phyloP scores from a whole-genome alignment of 2,797 vertebrate genomes.

The Pterois miles region DNA sequence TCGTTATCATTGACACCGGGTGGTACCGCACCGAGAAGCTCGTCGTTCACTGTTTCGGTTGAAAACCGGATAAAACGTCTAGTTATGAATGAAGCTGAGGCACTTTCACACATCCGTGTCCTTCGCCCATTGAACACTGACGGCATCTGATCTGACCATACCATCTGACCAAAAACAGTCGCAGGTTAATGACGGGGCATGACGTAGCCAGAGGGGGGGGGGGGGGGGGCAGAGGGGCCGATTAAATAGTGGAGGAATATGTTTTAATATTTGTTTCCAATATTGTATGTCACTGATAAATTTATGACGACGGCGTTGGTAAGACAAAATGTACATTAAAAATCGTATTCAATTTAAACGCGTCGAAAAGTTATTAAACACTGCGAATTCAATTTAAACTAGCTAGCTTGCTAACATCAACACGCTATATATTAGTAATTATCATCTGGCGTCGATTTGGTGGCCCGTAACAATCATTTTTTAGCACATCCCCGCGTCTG shows the following conservation, averaged over 20 bases:
- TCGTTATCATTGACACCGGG: not conserved
- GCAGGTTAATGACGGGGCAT: conserved; percentile 47
- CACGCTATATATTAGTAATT: no score
- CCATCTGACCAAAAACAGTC: conserved; percentile 31
- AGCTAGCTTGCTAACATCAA: no score
- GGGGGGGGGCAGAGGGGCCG: not conserved
- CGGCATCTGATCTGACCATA: not conserved
- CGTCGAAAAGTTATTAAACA: no score
- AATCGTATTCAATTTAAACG: not conserved
- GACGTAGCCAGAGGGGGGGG: not conserved
- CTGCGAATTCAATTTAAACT: no score
- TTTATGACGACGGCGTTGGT: not conserved
- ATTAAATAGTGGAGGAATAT: not conserved
- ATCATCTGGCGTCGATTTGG: no score
- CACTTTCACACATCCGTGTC: conserved; percentile 26
- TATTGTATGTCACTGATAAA: not conserved
- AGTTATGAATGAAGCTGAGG: not conserved
- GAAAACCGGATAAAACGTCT: fast-evolving
- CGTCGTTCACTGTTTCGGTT: not conserved
- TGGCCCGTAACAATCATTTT: no score
- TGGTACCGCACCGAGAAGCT: not conserved
- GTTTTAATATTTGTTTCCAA: not conserved
- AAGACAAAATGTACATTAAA: not conserved
- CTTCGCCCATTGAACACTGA: conserved; percentile 41
- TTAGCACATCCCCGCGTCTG: no score